Evolutionary conservation across 2,888 invertebrate species (phyloP), one percentile per base, ranked within the genome.

Genomic region (Drosophila paramelanica): DNA sequence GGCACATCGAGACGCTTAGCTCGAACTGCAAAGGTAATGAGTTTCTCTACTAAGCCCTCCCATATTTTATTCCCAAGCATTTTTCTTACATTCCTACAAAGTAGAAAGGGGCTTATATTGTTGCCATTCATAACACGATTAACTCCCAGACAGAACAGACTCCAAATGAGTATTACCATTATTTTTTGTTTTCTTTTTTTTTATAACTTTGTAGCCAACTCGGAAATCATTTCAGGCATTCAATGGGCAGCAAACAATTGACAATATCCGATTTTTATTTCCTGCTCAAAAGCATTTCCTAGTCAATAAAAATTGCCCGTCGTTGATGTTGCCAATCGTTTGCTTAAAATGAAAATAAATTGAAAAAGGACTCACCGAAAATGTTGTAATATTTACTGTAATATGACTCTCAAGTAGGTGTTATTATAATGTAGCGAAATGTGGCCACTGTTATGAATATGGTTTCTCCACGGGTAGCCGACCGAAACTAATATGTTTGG

Each of bases 231-330:
- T 71, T 59, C 31, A 59, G 53, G 51, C 45, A 51, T 49, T 33
- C 58, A 62, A 31, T 52, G 56, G 59, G 36, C 56, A 31, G 66
- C 53, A 51, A 67, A 65, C 78, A 72, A 69, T 81, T 66, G 67
- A 41, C 58, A 60, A 66, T 75, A 79, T 85, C 82, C 81, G 82
- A 46, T 58, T 67, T 61, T 62, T 69, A 71, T 65, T 67, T 71
- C 67, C 67, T 51, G 42, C 39, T 58, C 41, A 41, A 73, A 77
- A 71, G 78, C 67, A 73, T 69, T 80, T 80, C 78, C 78, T 56
- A 69, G 62, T 62, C 71, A 84, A 83, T 81, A 59, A 66, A 79
- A 69, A 20, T 55, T 66, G 51, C n/a, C n/a, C 57, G 27, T 11
- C 38, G 10, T 38, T 25, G 1, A 49, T 39, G 23, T 49, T 49